A percentile compares a stretch with the other conserved stretches of the same genome.
These are phyloP conservation scores for Hyphantria cunea DNA, from an alignment of 1,140 invertebrate genomes.

Conservation along the genomic window DNA sequence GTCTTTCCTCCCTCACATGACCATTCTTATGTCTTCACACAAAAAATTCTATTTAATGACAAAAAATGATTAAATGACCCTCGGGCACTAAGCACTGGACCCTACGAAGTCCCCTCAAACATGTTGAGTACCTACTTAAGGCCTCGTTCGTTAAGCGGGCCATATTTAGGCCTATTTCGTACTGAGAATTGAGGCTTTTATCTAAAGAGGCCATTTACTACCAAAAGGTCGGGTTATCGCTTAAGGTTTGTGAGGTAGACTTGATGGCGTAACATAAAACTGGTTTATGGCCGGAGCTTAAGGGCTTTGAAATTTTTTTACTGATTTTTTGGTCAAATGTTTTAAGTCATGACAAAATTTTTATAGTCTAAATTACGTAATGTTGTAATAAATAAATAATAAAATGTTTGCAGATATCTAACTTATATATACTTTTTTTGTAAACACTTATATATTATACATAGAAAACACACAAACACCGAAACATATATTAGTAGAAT, in stretches of 20 bases:
- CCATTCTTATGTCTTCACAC: too few relatives aligned
- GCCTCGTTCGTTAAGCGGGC: constrained; percentile 29
- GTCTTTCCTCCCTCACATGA: too few relatives aligned
- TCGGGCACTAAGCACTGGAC: constrained; percentile 8
- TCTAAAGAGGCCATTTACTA: constrained; percentile 22
- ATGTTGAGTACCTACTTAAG: constrained; percentile 25
- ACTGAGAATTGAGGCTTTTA: constrained; percentile 18
- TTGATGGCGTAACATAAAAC: constrained; percentile 9
- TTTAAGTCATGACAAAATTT: background rate
- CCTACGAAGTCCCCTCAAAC: constrained; percentile 11
- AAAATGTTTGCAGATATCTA: too few relatives aligned
- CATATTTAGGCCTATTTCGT: constrained; percentile 31
- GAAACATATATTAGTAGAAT: too few relatives aligned
- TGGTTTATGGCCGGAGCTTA: background rate
- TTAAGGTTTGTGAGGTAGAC: constrained; percentile 1
- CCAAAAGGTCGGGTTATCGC: constrained; percentile 15
- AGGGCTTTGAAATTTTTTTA: background rate
- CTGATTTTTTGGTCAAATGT: background rate
- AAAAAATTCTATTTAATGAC: constrained; percentile 7
- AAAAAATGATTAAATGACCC: constrained; percentile 26
- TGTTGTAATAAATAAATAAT: background rate
- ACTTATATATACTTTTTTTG: too few relatives aligned
- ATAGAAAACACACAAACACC: too few relatives aligned
- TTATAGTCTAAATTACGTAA: background rate
- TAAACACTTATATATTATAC: too few relatives aligned